Conservation (phyloP, 2,797 vertebrate genomes). For the Huso huso region DNA sequence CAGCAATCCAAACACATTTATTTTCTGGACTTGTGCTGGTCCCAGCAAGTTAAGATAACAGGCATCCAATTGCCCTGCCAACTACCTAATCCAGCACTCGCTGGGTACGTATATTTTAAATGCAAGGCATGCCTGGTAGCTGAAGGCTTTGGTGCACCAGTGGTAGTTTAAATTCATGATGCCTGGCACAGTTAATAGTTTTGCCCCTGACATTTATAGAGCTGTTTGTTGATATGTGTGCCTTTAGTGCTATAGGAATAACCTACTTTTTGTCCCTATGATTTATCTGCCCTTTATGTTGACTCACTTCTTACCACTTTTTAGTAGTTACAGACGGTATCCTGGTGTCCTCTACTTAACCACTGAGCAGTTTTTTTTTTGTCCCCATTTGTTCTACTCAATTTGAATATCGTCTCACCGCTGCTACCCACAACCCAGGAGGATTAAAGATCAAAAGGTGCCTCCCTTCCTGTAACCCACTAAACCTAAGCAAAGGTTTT, state of each 20-base stretch:
- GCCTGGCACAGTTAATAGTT: conserved; percentile 4
- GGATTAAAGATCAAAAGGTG: too few species aligned
- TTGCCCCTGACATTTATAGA: neutral
- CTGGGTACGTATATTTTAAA: neutral
- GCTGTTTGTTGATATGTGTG: neutral
- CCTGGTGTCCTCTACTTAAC: too few species aligned
- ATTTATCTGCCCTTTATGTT: too few species aligned
- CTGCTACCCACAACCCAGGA: too few species aligned
- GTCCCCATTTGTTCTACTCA: too few species aligned
- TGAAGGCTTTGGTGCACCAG: conserved; percentile 2
- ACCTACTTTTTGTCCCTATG: too few species aligned
- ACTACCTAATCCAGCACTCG: neutral
- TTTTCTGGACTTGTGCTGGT: neutral
- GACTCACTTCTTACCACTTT: too few species aligned
- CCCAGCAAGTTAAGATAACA: neutral
- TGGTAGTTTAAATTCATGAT: neutral
- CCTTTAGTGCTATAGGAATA: neutral
- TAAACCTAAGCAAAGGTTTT: too few species aligned
- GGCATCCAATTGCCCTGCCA: neutral
- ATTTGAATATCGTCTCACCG: too few species aligned
- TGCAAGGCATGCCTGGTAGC: neutral
- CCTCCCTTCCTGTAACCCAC: too few species aligned
- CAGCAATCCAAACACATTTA: neutral
- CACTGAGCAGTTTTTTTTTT: too few species aligned
- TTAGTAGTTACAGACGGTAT: too few species aligned